Evolutionary conservation across 2,113 vertebrate genomes (phyloP), one percentile per base, ranked within the genome.

Genomic region (Ptilorrhoa leucosticta): DNA sequence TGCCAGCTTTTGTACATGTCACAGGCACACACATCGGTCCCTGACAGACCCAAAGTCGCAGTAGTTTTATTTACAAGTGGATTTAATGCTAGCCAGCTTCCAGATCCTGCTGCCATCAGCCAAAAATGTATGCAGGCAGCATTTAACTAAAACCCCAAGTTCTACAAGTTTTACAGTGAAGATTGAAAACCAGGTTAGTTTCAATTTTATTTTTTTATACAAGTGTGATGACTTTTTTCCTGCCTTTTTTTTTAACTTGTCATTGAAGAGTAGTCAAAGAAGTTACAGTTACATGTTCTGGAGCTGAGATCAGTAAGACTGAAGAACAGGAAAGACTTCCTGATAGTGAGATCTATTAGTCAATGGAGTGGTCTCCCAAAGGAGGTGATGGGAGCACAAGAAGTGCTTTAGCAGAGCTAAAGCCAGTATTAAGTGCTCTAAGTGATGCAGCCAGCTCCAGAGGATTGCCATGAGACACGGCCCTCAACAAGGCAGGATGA

Each of bases 251-350:
- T 35, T 3, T 28, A 40, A 39, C 35, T 60, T 81, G 69, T 50
- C 57, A 33, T 48, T 54, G 19, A 85, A 22, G 28, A 47, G 4
- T 3, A 64, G 50, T 70, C 28, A 61, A 57, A 91, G 73, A 71
- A 69, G 42, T 42, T 47, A 40, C 60, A 69, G 81, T 31, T 71
- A 9, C 6, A 2, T 27, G 20, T 35, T 73, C 45, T 77, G 75
- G 70, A 69, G 73, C 33, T 14, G 64, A 81, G 51, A 83, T 73
- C 47, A 45, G 60, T 23, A 48, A 40, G 71, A 37, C 20, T 50
- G 63, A 83, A 70, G 83, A 76, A 71, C 50, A 90, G 83, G 80
- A 92, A 83, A 75, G 90, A 35, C 58, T 86, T 96, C 83, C 80
- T 86, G 94, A 90, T 58, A 50, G 50, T 3, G 45, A 83, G 79